Conservation (phyloP, 2,797 vertebrate genomes). For the Steatocranus sp. region DNA sequence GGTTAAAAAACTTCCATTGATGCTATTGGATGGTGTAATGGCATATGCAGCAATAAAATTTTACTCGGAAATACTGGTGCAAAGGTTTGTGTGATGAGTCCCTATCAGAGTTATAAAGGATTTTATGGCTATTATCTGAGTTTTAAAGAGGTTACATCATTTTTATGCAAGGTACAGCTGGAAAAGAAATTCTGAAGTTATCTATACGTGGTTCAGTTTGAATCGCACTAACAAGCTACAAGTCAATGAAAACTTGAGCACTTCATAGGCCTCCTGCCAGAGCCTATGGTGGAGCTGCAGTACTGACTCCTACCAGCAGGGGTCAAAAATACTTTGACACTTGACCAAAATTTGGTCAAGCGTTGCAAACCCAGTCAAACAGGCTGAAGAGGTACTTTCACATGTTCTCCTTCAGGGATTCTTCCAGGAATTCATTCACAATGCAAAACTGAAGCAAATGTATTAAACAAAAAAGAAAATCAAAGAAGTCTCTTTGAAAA, state of each 20-base stretch:
- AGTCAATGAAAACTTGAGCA: neutral
- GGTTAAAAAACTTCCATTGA: neutral
- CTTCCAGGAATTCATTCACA: neutral
- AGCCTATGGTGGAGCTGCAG: neutral
- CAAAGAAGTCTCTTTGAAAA: neutral
- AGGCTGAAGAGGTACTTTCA: neutral
- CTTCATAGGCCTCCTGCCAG: neutral
- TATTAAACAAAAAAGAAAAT: neutral
- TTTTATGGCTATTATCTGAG: neutral
- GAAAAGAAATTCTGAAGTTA: neutral
- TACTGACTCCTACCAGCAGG: conserved; percentile 2
- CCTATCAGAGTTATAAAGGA: neutral
- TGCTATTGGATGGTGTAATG: neutral
- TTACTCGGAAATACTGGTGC: neutral
- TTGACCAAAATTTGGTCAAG: neutral
- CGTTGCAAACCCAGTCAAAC: neutral
- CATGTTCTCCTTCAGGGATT: neutral
- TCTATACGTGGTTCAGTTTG: neutral
- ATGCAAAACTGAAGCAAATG: neutral
- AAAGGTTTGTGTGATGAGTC: neutral
- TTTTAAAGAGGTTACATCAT: neutral
- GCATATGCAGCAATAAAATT: neutral
- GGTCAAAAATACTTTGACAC: conserved; percentile 6
- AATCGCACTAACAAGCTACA: neutral
- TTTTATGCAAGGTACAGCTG: neutral